phyloP scores from a whole-genome alignment of 2,888 invertebrate genomes.

The Drosophila rubida region DNA sequence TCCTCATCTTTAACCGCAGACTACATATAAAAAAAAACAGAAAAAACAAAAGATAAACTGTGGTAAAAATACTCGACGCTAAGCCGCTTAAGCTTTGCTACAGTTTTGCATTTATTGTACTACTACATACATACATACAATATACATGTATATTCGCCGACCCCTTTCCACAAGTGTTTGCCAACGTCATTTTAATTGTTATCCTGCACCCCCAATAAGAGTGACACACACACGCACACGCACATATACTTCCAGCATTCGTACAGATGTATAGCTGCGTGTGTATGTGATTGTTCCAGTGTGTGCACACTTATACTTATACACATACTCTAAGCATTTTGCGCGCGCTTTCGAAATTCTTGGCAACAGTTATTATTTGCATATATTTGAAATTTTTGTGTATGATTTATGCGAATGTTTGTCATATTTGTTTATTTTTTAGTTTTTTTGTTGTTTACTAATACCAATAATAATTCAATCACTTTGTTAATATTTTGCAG shows the following conservation, averaged over 20 bases:
- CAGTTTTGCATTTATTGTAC: conserved; percentile 23
- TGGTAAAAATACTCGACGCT: conserved; percentile 22
- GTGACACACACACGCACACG: conserved; percentile 12
- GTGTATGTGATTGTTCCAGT: conserved; percentile 11
- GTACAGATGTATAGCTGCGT: not conserved
- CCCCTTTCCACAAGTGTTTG: conserved; percentile 38
- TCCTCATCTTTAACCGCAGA: conserved; percentile 4
- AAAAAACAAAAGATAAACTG: conserved; percentile 13
- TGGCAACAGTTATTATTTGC: conserved; percentile 33
- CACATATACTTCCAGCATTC: not conserved
- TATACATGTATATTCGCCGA: conserved; percentile 22
- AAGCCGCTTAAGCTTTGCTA: conserved; percentile 27
- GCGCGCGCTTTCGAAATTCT: conserved; percentile 60
- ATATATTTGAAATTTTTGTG: conserved; percentile 29
- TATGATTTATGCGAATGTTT: conserved; percentile 43
- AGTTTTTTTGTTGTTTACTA: conserved; percentile 64
- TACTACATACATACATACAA: not conserved
- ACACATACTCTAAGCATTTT: conserved; percentile 41
- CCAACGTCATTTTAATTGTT: conserved; percentile 31
- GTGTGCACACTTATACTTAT: not conserved
- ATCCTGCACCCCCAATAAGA: conserved; percentile 10
- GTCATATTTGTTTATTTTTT: conserved; percentile 8
- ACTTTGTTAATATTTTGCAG: conserved; percentile 85
- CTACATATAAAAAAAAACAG: conserved; percentile 1
- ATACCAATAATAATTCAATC: conserved; percentile 80